phyloP scores from a whole-genome alignment of 2,797 vertebrate genomes.

The Molossus molossus region DNA sequence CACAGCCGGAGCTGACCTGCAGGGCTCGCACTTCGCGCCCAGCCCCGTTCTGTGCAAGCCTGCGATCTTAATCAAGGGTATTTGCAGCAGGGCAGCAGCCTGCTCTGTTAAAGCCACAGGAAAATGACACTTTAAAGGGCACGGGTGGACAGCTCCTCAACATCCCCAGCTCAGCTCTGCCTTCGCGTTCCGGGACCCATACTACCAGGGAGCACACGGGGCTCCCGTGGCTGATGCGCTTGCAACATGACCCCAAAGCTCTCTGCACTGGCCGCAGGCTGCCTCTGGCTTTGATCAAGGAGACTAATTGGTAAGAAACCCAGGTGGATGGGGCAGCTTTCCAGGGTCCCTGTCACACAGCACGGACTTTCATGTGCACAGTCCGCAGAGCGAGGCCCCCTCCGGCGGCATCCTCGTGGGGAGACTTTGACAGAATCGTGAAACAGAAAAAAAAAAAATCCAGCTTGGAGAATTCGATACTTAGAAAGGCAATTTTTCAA shows the following conservation, averaged over 20 bases:
- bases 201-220: accelerated
- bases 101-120: not conserved
- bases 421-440: not conserved
- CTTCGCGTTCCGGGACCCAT: not conserved
- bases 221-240: accelerated
- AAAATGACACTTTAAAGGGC: not conserved
- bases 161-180: not conserved
- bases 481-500: not conserved
- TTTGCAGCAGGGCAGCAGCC: not conserved
- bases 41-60: not conserved
- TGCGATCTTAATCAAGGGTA: not conserved
- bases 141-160: accelerated
- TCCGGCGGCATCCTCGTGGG: not conserved
- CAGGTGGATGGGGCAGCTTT: not conserved
- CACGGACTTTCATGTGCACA: accelerated
- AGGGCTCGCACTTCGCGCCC: too few relatives aligned
- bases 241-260: accelerated
- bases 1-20: accelerated
- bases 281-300: not conserved
- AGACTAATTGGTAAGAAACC: not conserved
- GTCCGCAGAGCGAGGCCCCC: not conserved
- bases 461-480: not conserved
- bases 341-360: accelerated
- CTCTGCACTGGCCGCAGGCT: too few relatives aligned
- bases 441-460: not conserved